Evolutionary conservation across 1,140 invertebrate genomes (phyloP), one percentile per base, ranked within the genome.

Genomic region (Orchesella cincta): DNA sequence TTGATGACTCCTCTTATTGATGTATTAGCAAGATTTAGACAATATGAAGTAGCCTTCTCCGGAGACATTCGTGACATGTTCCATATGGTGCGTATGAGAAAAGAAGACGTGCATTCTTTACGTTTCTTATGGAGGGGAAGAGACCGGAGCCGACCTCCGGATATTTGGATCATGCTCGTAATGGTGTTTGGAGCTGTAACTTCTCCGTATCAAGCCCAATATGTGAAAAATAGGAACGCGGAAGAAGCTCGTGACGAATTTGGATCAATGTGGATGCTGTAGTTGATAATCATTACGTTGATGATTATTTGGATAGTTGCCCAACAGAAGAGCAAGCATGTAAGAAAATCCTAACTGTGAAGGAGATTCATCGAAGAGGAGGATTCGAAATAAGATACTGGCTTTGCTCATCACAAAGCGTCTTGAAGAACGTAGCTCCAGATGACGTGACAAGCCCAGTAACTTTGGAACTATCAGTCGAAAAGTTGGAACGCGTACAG

Each of bases 41-140:
- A 72, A 57, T 3, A 36, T 16, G n/a, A 54, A 36, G 36, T 80
- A 5, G 57, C 57, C 1, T 52, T 80, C 18, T 51, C 35, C 51
- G 79, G 52, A 8, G 79, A 80, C 51, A 78, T 80, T 8, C 31
- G 23, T 1, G 77, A 80, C 16, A 80, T 80, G 79, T 80, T 75
- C 70, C 76, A 80, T 26, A 72, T 75, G 73, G 79, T 80, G 23
- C 73, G 72, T 0, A 74, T 83, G 54, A 5, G 8, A 34, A 28
- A 46, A 35, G 35, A 73, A 46, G 79, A 80, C 54, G 12, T 18
- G 39, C 16, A 54, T 14, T 26, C 76, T 12, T 36, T 72, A n/a
- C 57, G 76, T 18, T 78, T 80, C 77, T 36, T 78, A 20, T 80
- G 57, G 73, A 51, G 76, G 20, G 67, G 28, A 18, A 57, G 14